phyloP scores from a whole-genome alignment of 2,888 invertebrate species.

The Caenorhabditis macrosperma region DNA sequence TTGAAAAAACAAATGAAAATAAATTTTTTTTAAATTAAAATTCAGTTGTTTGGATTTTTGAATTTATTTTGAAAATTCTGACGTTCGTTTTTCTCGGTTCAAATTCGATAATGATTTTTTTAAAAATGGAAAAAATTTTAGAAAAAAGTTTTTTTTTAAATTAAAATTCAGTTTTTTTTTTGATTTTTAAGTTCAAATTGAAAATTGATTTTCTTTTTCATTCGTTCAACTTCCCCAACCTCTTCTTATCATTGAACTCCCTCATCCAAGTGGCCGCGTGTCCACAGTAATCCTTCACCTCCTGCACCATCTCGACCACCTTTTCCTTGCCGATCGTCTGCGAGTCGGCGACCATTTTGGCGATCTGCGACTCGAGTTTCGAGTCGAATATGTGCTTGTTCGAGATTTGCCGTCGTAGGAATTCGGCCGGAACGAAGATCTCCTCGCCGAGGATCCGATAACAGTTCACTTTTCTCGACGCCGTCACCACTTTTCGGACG shows the following conservation, averaged over 20 bases:
- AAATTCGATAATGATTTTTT: not conserved
- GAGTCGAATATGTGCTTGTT: conserved; percentile 19
- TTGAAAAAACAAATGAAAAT: not conserved
- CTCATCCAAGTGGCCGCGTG: conserved; percentile 6
- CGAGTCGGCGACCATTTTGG: conserved; percentile 13
- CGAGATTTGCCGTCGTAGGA: conserved; percentile 18
- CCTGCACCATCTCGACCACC: conserved; percentile 6
- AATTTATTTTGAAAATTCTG: not conserved
- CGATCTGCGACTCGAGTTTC: not conserved
- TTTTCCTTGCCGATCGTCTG: not conserved
- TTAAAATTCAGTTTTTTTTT: not conserved
- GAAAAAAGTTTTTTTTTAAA: not conserved
- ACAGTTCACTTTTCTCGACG: conserved; percentile 61
- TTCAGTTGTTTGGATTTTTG: too few species aligned
- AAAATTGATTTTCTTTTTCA: too few species aligned
- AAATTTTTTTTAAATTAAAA: not conserved
- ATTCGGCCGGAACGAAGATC: conserved; percentile 29
- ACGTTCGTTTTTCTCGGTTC: not conserved
- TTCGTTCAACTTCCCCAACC: not conserved
- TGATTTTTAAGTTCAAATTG: too few species aligned
- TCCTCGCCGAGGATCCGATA: conserved; percentile 23
- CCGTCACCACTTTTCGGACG: conserved; percentile 59
- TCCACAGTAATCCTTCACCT: conserved; percentile 19
- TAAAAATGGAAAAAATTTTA: not conserved
- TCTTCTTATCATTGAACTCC: conserved; percentile 21